phyloP scores from a whole-genome alignment of 2,113 vertebrate species.

The Hucho hucho region DNA sequence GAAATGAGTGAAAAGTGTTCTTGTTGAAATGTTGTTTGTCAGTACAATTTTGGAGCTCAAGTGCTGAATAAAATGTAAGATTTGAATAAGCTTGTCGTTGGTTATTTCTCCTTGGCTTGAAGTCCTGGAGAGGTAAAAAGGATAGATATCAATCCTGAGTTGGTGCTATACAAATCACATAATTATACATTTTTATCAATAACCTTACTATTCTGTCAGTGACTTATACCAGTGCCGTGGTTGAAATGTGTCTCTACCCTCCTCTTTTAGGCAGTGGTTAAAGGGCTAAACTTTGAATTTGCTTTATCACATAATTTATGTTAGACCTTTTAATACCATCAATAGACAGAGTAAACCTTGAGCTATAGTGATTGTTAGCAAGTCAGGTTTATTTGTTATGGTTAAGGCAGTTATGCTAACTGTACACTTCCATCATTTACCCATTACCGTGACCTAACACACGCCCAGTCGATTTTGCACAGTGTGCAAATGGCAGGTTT shows the following conservation, averaged over 20 bases:
- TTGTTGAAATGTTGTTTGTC: constrained; percentile 64
- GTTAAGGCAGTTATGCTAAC: constrained; percentile 40
- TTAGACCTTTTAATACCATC: background rate
- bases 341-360: background rate
- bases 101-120: constrained; percentile 45
- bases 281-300: too few species aligned
- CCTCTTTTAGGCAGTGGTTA: background rate
- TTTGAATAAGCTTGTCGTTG: constrained; percentile 34
- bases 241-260: constrained; percentile 36
- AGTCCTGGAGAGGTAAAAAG: constrained; percentile 15
- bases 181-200: background rate
- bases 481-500: constrained; percentile 61
- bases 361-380: background rate
- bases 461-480: constrained; percentile 63
- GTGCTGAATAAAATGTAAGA: constrained; percentile 22
- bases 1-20: constrained; percentile 49
- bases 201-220: too few species aligned
- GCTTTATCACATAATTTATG: background rate
- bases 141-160: background rate
- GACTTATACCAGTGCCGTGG: constrained; percentile 36
- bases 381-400: background rate
- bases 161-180: constrained; percentile 15
- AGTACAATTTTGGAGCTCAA: constrained; percentile 42
- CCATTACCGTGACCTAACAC: constrained; percentile 43
- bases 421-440: constrained; percentile 55